A percentile compares a stretch with the other conserved stretches of the same genome.
These are phyloP conservation scores for Macrotrachela quadricornifera DNA, from an alignment of 1,140 invertebrate species.

Conservation along the genomic window DNA sequence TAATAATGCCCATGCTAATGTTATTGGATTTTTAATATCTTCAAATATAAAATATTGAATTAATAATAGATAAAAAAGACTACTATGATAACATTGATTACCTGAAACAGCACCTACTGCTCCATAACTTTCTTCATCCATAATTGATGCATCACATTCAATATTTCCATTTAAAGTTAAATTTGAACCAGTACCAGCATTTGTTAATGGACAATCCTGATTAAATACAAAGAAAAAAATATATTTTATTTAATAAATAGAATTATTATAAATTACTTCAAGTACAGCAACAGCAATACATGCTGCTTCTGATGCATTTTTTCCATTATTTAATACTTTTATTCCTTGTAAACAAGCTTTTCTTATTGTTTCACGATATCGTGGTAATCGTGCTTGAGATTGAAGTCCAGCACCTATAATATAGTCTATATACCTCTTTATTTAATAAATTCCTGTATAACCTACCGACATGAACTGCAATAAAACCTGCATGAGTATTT, in stretches of 20 bases:
- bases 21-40: constrained; percentile 31
- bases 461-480: constrained; percentile 6
- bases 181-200: constrained; percentile 78
- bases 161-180: constrained; percentile 58
- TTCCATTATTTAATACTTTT: constrained; percentile 1
- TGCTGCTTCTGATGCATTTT: not conserved
- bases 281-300: constrained; percentile 4
- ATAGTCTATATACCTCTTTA: not conserved
- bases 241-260: not conserved
- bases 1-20: constrained; percentile 24
- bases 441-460: not conserved
- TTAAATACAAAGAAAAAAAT: not conserved
- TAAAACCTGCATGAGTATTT: not conserved
- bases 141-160: constrained; percentile 75
- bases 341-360: constrained; percentile 2
- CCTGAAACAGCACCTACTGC: constrained; percentile 38
- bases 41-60: not conserved
- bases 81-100: not conserved
- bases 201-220: constrained; percentile 54
- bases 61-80: not conserved
- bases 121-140: constrained; percentile 65
- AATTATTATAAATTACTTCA: not conserved
- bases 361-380: not conserved
- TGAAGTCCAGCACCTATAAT: constrained; percentile 1
- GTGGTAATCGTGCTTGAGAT: not conserved